These are phyloP conservation scores for Caenorhabditis afra DNA, from an alignment of 2,888 invertebrate genomes.

Conservation along the genomic window DNA sequence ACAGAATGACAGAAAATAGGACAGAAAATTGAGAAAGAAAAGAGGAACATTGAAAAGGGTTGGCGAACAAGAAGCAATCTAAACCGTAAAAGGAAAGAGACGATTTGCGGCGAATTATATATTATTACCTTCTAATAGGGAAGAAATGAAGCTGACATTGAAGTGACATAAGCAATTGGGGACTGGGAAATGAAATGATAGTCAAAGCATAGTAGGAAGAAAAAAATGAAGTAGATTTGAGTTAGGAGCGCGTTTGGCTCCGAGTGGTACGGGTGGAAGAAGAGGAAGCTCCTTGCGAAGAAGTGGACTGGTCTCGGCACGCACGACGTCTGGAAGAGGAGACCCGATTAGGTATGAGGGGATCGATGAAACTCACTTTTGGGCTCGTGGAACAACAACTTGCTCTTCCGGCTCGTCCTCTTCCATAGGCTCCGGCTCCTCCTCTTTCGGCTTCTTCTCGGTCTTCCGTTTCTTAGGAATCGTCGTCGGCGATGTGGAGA, in stretches of 20 bases:
- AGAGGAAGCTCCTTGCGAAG: slow-evolving; percentile 8
- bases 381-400: background rate
- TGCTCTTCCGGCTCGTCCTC: slow-evolving; percentile 17
- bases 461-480: background rate
- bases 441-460: background rate
- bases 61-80: no score
- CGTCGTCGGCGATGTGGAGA: background rate
- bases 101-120: no score
- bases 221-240: background rate
- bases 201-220: background rate
- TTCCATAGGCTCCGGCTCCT: slow-evolving; percentile 36
- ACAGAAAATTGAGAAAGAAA: no score
- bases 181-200: background rate
- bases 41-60: no score
- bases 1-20: no score
- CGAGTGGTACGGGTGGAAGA: slow-evolving; percentile 35
- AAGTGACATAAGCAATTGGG: no score
- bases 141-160: no score
- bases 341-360: background rate
- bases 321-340: slow-evolving; percentile 47
- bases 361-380: slow-evolving; percentile 22
- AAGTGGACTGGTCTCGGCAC: background rate
- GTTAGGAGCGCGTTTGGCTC: slow-evolving; percentile 39
- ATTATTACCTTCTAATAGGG: no score
- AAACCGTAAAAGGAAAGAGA: no score